phyloP scores from a whole-genome alignment of 1,140 invertebrate genomes.

The Wiebesia pumilae region DNA sequence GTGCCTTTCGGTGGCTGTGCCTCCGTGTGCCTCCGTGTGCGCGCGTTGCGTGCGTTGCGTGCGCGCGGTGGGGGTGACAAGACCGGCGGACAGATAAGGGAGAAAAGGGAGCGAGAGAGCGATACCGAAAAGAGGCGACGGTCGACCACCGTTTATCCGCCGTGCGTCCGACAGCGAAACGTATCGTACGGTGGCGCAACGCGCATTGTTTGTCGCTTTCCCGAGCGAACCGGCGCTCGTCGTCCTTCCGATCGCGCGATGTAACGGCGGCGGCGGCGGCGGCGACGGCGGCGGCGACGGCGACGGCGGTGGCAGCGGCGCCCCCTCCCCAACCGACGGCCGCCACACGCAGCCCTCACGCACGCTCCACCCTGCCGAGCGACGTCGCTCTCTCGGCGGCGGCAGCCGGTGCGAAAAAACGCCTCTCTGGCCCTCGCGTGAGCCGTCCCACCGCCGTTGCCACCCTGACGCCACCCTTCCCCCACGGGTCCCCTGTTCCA shows the following conservation, averaged over 20 bases:
- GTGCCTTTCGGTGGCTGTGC: too few relatives aligned
- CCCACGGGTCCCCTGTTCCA: background rate
- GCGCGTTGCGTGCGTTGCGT: too few relatives aligned
- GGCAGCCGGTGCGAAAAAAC: conserved; percentile 20
- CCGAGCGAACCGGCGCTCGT: background rate
- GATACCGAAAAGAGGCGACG: background rate
- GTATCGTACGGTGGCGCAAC: conserved; percentile 63
- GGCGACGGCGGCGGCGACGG: conserved; percentile 33
- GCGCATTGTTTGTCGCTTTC: conserved; percentile 62
- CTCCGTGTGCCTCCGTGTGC: background rate
- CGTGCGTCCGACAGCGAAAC: conserved; percentile 48
- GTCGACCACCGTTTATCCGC: too few relatives aligned
- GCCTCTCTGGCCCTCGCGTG: conserved; percentile 27
- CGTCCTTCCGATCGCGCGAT: conserved; percentile 37
- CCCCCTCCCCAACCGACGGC: background rate
- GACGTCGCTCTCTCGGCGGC: background rate
- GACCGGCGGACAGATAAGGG: background rate
- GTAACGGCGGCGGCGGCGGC: conserved; percentile 43
- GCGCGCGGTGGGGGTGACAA: background rate
- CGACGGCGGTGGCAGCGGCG: background rate
- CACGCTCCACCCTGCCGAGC: conserved; percentile 1
- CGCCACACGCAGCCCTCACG: conserved; percentile 19
- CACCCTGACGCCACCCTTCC: background rate
- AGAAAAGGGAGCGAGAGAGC: background rate
- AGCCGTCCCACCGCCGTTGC: background rate